Evolutionary conservation across 2,113 vertebrate genomes (phyloP).

Genomic region (Myxocyprinus asiaticus): DNA sequence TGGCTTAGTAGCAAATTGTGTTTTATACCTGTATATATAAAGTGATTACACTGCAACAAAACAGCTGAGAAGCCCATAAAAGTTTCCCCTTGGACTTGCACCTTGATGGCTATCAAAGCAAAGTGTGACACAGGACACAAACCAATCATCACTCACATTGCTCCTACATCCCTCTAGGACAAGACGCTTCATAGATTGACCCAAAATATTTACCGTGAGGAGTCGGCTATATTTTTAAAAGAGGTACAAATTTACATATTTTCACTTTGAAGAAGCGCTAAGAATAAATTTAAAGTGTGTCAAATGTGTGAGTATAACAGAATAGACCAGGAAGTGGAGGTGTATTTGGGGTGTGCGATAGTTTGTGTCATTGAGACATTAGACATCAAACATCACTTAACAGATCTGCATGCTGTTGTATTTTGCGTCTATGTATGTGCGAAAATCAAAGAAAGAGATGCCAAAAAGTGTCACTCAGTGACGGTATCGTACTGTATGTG

Average conservation of each 20-base stretch:
- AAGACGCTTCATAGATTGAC: neutral
- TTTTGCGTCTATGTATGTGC: neutral
- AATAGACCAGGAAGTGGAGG: neutral
- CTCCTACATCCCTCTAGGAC: neutral
- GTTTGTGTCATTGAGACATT: neutral
- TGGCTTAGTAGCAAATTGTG: neutral
- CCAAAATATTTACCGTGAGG: slow-evolving; percentile 21
- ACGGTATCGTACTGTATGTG: neutral
- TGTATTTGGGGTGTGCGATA: neutral
- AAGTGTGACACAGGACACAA: slow-evolving; percentile 35
- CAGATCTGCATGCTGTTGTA: neutral
- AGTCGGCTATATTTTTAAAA: neutral
- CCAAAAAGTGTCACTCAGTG: slow-evolving; percentile 1
- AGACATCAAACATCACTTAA: too few species aligned
- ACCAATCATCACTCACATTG: slow-evolving; percentile 12
- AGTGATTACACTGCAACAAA: slow-evolving; percentile 31
- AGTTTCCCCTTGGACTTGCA: slow-evolving; percentile 22
- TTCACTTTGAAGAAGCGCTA: neutral
- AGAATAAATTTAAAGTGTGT: neutral
- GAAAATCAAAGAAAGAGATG: neutral
- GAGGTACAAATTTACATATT: neutral
- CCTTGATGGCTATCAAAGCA: slow-evolving; percentile 20
- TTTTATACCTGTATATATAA: neutral
- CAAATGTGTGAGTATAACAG: neutral
- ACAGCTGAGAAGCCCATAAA: slow-evolving; percentile 35